These are phyloP conservation scores for Seriola dumerili DNA, from an alignment of 2,113 vertebrate species.

Conservation along the genomic window DNA sequence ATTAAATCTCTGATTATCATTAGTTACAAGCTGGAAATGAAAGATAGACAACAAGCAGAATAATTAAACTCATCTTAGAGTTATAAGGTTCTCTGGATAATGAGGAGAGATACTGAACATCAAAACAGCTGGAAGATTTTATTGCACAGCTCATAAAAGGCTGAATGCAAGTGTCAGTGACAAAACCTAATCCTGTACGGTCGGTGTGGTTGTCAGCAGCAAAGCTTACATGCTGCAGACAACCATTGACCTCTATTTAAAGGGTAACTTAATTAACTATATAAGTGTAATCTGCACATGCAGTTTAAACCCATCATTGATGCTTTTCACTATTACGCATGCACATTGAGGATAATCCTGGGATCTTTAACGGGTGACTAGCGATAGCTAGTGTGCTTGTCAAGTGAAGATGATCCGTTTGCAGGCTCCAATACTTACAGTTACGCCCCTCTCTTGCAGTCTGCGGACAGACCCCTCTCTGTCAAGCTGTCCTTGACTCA, in stretches of 20 bases:
- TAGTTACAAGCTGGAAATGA: neutral
- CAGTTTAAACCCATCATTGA: neutral
- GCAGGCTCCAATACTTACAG: too few relatives aligned
- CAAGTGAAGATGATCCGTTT: too few relatives aligned
- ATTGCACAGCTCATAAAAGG: neutral
- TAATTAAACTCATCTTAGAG: conserved; percentile 20
- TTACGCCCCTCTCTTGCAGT: too few relatives aligned
- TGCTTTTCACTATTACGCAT: neutral
- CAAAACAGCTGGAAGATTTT: neutral
- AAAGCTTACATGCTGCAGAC: neutral
- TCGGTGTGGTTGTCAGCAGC: neutral
- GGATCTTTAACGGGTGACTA: too few relatives aligned
- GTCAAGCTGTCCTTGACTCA: too few relatives aligned
- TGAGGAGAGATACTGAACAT: neutral
- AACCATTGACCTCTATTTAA: neutral
- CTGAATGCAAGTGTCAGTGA: neutral
- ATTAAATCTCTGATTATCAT: neutral
- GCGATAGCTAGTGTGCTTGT: too few relatives aligned
- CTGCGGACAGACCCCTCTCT: too few relatives aligned
- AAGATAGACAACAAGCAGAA: neutral
- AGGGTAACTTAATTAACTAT: conserved; percentile 2
- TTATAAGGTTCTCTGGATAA: neutral
- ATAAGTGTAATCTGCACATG: neutral
- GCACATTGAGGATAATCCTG: too few relatives aligned
- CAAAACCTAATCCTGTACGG: conserved; percentile 3